Evolutionary conservation across 2,797 vertebrate genomes (phyloP), one percentile per base, ranked within the genome.

Genomic region (Pteronotus mesoamericanus): DNA sequence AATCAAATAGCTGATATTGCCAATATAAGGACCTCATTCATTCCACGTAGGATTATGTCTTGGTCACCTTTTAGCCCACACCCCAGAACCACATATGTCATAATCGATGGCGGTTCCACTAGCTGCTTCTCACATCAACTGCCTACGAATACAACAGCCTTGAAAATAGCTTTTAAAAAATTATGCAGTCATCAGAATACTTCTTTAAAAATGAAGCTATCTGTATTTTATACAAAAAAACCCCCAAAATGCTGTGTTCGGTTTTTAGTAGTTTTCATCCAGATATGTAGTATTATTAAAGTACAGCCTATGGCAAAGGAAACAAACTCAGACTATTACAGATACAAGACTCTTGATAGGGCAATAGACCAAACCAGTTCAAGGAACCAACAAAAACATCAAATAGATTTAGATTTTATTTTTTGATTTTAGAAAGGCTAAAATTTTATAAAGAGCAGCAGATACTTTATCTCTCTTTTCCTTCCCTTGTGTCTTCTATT

Each of bases 111-210:
- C 32, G 9, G 32, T 22, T 18, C 4, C 15, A 19, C 34, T 24
- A 29, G 19, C 34, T 61, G 61, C 39, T 91, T 92, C 37, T 69
- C 68, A 90, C 21, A 68, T 9, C 48, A 59, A 51, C 37, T 78
- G 12, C 32, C 57, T 83, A 16, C 3, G 59, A 89, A 96, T 69
- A n/a, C 18, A 61, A 19, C 32, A 7, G 19, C 55, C 55, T 46
- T 91, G 44, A 53, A 92, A 79, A 53, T 91, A 86, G 71, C 61
- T 92, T 86, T 86, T 34, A 72, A 69, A 83, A 92, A 88, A 29
- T 22, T 19, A 84, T 59, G 83, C 39, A 69, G 1, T 68, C 19
- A 14, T 68, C 18, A 2, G 44, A 74, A 77, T 29, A 93, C 42
- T 79, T 68, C 53, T 86, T 64, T 57, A 5, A 34, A 87, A 86